Conservation (phyloP, 2,113 vertebrate genomes). For the Hymenochirus boettgeri region DNA sequence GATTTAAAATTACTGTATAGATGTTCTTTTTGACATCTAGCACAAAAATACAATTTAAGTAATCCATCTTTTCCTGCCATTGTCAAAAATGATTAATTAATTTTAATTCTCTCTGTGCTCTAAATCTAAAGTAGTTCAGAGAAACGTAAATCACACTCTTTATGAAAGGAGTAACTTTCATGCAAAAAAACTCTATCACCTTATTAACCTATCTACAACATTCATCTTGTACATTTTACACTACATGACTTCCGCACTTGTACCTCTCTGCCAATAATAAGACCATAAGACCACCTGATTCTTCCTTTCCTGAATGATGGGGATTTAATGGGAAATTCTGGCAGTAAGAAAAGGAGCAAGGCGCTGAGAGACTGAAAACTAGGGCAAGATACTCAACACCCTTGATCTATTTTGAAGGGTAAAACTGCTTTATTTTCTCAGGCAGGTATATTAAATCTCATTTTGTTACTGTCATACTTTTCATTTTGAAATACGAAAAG, state of each 20-base stretch:
- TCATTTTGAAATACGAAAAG: no score
- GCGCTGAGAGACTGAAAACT: slow-evolving; percentile 16
- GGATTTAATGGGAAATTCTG: slow-evolving; percentile 34
- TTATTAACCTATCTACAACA: slow-evolving; percentile 56
- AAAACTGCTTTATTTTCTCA: no score
- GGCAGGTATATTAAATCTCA: no score
- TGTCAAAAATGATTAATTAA: slow-evolving; percentile 74
- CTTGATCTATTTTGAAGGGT: background rate
- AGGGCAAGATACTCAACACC: no score
- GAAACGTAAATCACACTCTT: slow-evolving; percentile 56
- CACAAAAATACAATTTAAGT: slow-evolving; percentile 58
- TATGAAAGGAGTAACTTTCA: slow-evolving; percentile 51
- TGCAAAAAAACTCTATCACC: slow-evolving; percentile 49
- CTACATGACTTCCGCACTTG: slow-evolving; percentile 47
- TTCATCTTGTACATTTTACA: slow-evolving; percentile 59
- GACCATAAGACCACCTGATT: slow-evolving; percentile 47
- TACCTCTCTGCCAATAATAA: slow-evolving; percentile 55
- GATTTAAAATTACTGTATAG: slow-evolving; percentile 48
- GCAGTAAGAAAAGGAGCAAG: slow-evolving; percentile 11
- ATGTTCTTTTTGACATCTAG: slow-evolving; percentile 26
- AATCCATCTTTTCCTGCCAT: slow-evolving; percentile 65
- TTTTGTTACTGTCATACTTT: no score
- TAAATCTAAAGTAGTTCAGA: slow-evolving; percentile 68
- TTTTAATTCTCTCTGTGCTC: slow-evolving; percentile 71
- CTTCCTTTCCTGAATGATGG: slow-evolving; percentile 1